Conservation (phyloP, 2,113 vertebrate genomes). For the Choloepus hoffmanni region DNA sequence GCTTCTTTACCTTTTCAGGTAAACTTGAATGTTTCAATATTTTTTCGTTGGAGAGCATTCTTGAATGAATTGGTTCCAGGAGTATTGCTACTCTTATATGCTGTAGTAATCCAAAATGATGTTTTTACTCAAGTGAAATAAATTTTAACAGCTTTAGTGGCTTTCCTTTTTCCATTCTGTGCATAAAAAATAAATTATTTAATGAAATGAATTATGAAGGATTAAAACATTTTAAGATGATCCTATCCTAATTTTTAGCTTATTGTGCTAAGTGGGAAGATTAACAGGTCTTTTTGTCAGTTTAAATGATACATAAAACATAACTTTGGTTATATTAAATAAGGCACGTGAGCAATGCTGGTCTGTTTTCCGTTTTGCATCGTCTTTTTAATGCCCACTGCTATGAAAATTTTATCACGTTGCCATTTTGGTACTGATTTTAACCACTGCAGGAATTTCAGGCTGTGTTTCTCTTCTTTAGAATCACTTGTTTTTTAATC, state of each 20-base stretch:
- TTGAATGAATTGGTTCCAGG: slow-evolving; percentile 42
- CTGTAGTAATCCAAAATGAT: background rate
- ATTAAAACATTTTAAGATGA: background rate
- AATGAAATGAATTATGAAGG: slow-evolving; percentile 26
- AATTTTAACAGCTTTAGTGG: slow-evolving; percentile 14
- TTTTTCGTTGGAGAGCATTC: slow-evolving; percentile 39
- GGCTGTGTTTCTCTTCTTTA: background rate
- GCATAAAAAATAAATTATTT: slow-evolving; percentile 21
- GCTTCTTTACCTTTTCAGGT: slow-evolving; percentile 98
- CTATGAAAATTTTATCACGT: background rate
- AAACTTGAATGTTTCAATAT: slow-evolving; percentile 24
- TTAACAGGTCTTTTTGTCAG: slow-evolving; percentile 8
- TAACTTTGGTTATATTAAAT: slow-evolving; percentile 52
- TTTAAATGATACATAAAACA: slow-evolving; percentile 31
- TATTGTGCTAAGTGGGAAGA: background rate
- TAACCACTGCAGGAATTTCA: slow-evolving; percentile 15
- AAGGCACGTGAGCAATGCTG: background rate
- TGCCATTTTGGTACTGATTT: slow-evolving; percentile 35
- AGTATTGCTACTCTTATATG: background rate
- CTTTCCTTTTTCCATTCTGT: slow-evolving; percentile 18
- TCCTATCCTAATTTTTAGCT: background rate
- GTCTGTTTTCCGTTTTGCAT: background rate
- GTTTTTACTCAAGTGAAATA: slow-evolving; percentile 31
- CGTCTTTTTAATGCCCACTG: background rate
- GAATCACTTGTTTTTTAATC: background rate